Evolutionary conservation across 2,113 vertebrate species (phyloP).

Genomic region (rat (Rattus norvegicus)): DNA sequence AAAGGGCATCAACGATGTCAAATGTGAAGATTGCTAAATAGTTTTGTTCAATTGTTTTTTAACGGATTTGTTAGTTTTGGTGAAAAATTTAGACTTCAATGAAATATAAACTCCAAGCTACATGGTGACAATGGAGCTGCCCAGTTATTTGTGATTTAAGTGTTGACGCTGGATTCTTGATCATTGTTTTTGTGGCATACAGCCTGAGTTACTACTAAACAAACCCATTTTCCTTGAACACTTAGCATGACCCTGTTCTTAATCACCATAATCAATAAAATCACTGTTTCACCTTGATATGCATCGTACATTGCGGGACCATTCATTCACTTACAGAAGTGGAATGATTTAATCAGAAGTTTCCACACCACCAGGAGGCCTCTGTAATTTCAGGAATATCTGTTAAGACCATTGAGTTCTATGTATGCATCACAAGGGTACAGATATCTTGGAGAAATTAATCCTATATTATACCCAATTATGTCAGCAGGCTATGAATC

Average conservation of each 20-base stretch:
- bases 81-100: not conserved
- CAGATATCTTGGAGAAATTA: constrained; percentile 53
- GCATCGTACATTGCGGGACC: not conserved
- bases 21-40: not conserved
- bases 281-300: not conserved
- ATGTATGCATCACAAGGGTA: constrained; percentile 62
- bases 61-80: not conserved
- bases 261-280: not conserved
- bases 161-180: not conserved
- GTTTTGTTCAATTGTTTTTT: not conserved
- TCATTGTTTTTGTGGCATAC: not conserved
- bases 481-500: constrained; percentile 76
- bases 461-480: constrained; percentile 75
- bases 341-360: not conserved
- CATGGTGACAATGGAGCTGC: not conserved
- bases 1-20: not conserved
- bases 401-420: constrained; percentile 43
- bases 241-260: not conserved
- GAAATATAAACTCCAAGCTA: not conserved
- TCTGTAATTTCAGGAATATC: constrained; percentile 53
- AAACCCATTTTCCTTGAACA: not conserved
- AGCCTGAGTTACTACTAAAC: constrained; percentile 1
- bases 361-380: not conserved
- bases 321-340: not conserved
- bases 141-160: not conserved